phyloP scores from a whole-genome alignment of 2,888 invertebrate genomes.

The Congeria kusceri region DNA sequence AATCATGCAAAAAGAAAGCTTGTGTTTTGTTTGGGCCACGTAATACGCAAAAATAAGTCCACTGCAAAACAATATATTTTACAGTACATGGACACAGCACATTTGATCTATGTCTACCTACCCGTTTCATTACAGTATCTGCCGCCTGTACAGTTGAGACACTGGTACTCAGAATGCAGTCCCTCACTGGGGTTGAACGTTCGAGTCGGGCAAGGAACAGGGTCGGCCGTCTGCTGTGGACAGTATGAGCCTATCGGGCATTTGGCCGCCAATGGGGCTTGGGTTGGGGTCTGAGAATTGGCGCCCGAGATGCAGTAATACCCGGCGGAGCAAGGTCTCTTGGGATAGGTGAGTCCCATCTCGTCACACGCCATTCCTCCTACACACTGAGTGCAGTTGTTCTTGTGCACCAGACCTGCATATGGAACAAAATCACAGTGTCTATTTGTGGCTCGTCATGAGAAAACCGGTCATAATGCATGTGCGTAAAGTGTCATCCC shows the following conservation, averaged over 20 bases:
- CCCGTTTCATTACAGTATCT: constrained; percentile 83
- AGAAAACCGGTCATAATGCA: too few species aligned
- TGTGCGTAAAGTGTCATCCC: too few species aligned
- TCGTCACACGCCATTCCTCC: constrained; percentile 84
- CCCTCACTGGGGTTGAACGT: constrained; percentile 76
- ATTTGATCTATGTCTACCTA: constrained; percentile 25
- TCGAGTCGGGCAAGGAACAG: constrained; percentile 81
- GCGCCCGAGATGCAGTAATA: constrained; percentile 81
- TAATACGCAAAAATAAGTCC: too few species aligned
- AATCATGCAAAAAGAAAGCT: too few species aligned
- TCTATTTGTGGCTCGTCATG: too few species aligned
- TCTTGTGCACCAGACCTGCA: constrained; percentile 68
- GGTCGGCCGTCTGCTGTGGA: constrained; percentile 79
- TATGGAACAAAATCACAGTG: too few species aligned
- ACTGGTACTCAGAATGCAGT: constrained; percentile 71
- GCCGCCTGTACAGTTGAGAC: constrained; percentile 84
- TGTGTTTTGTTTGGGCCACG: too few species aligned
- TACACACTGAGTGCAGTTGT: constrained; percentile 81
- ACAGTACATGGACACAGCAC: too few species aligned
- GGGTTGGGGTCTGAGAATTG: constrained; percentile 78
- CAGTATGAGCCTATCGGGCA: constrained; percentile 83
- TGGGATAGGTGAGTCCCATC: constrained; percentile 78
- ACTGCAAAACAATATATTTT: too few species aligned
- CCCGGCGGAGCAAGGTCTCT: constrained; percentile 78
- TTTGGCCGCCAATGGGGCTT: constrained; percentile 68